A percentile compares a stretch with the other conserved stretches of the same genome.
Evolutionary conservation across 2,797 vertebrate genomes (phyloP).

Genomic region (Myotis vivesi): DNA sequence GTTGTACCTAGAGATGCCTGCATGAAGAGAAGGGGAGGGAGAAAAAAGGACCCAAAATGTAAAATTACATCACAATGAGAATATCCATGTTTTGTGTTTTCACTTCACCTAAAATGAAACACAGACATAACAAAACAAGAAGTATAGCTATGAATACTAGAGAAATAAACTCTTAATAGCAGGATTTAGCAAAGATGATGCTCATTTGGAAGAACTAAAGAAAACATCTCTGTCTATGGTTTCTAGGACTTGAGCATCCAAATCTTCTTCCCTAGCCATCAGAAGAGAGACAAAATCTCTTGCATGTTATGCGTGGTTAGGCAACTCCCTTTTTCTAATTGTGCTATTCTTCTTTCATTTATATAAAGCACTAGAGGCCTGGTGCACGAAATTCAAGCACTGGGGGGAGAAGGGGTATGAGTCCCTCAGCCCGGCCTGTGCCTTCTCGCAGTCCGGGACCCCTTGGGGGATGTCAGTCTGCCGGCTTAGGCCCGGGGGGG

Average conservation of each 20-base stretch:
- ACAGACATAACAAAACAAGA: conserved; percentile 4
- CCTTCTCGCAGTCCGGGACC: too few relatives aligned
- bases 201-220: conserved; percentile 26
- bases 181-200: not conserved
- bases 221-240: not conserved
- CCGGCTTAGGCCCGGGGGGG: too few relatives aligned
- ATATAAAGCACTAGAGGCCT: not conserved
- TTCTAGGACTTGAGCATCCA: conserved; percentile 28
- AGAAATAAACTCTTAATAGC: not conserved
- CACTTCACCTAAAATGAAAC: conserved; percentile 40
- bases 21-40: not conserved
- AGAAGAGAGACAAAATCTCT: not conserved
- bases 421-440: too few relatives aligned
- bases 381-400: too few relatives aligned
- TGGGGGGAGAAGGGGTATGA: too few relatives aligned
- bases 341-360: not conserved
- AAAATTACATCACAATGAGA: conserved; percentile 50
- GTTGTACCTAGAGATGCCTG: conserved; percentile 99
- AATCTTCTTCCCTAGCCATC: not conserved
- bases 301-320: not conserved
- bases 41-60: conserved; percentile 24
- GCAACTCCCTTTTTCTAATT: conserved; percentile 27
- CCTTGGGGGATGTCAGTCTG: too few relatives aligned
- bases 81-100: conserved; percentile 20
- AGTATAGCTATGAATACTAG: not conserved